Evolutionary conservation across 2,797 vertebrate genomes (phyloP).

Genomic region (Oreonectes daqikongensis): DNA sequence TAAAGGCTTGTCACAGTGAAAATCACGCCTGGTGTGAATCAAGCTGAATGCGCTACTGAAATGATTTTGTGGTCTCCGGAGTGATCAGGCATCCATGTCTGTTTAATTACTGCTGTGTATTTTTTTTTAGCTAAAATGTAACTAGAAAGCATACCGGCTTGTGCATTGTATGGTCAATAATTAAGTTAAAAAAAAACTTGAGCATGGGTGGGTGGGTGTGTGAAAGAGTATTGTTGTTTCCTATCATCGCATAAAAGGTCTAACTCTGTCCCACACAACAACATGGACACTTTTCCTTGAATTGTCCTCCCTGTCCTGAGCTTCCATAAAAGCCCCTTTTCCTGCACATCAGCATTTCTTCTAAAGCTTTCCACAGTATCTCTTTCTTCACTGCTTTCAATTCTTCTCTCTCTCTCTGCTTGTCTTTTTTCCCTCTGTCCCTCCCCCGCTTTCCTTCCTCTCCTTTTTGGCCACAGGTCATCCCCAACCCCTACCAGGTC

Average conservation of each 20-base stretch:
- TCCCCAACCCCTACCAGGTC: conserved; percentile 69
- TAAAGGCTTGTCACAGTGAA: conserved; percentile 15
- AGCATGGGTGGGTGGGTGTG: not conserved
- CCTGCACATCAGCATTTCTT: conserved; percentile 25
- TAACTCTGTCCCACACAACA: conserved; percentile 13
- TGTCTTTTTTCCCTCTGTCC: conserved; percentile 58
- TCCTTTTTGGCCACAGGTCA: conserved; percentile 66
- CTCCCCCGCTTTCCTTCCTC: conserved; percentile 40
- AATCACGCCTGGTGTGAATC: not conserved
- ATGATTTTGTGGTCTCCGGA: not conserved
- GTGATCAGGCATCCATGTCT: not conserved
- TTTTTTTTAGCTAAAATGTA: conserved; percentile 1
- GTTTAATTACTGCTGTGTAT: not conserved
- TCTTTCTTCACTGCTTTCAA: not conserved
- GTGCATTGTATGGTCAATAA: conserved; percentile 17
- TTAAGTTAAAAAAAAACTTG: not conserved
- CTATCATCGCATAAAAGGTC: conserved; percentile 3
- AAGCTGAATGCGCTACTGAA: not conserved
- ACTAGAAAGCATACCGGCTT: not conserved
- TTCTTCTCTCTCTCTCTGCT: conserved; percentile 30
- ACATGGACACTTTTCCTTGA: conserved; percentile 30
- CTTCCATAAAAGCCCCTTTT: conserved; percentile 12
- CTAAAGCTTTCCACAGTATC: not conserved
- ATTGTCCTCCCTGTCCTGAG: conserved; percentile 16
- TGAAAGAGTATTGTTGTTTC: conserved; percentile 12